phyloP scores from a whole-genome alignment of 1,140 invertebrate species.

The Oedothorax gibbosus region DNA sequence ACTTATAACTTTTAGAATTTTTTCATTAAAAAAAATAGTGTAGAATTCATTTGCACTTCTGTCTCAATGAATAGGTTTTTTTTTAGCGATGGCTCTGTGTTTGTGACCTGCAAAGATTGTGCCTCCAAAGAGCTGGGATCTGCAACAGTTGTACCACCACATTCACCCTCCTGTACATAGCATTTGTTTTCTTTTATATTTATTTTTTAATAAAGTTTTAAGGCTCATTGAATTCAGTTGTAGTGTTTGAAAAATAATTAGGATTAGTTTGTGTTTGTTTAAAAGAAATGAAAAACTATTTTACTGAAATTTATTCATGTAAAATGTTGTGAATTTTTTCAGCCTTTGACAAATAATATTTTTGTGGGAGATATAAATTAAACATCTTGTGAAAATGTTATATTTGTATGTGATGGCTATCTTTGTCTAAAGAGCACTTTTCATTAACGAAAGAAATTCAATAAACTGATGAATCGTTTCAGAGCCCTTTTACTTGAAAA shows the following conservation, averaged over 20 bases:
- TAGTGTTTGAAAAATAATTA: not conserved
- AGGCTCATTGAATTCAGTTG: conserved; percentile 6
- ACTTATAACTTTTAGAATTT: too few relatives aligned
- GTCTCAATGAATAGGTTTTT: not conserved
- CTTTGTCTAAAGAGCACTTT: too few relatives aligned
- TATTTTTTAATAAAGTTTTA: conserved; percentile 55
- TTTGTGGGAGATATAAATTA: too few relatives aligned
- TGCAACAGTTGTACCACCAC: conserved; percentile 35
- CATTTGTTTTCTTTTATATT: conserved; percentile 39
- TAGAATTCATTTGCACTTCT: too few relatives aligned
- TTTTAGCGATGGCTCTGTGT: conserved; percentile 51
- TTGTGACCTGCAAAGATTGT: conserved; percentile 50
- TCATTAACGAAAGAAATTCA: too few relatives aligned
- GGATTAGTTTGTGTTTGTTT: not conserved
- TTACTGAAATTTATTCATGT: not conserved
- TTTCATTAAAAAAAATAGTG: too few relatives aligned
- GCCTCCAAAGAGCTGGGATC: conserved; percentile 48
- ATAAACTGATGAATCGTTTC: too few relatives aligned
- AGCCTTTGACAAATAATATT: too few relatives aligned
- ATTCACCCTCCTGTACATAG: conserved; percentile 34
- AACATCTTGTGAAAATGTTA: too few relatives aligned
- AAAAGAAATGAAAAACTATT: not conserved
- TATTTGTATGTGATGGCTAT: too few relatives aligned
- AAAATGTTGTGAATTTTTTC: not conserved
- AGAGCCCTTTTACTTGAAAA: too few relatives aligned